A percentile compares a stretch with the other conserved stretches of the same genome.
phyloP scores from a whole-genome alignment of 2,888 invertebrate species.

The Molorchus minor region DNA sequence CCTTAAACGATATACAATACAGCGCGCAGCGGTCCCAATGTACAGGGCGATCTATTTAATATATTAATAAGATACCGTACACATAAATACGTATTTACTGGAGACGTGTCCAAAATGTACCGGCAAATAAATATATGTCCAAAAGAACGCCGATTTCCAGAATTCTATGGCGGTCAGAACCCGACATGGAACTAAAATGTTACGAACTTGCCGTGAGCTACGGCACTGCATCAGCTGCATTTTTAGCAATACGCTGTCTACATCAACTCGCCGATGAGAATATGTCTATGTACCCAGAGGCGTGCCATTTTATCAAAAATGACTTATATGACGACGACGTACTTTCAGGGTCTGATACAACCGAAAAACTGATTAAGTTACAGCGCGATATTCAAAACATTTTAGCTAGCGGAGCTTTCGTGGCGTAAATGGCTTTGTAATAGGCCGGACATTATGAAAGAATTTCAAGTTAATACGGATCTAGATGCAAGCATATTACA shows the following conservation, averaged over 20 bases:
- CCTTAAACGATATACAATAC: not conserved
- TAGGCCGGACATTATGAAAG: no score
- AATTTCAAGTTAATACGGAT: no score
- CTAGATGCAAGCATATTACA: no score
- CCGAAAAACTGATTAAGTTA: no score
- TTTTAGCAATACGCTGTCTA: conserved; percentile 4
- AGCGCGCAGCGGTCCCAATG: not conserved
- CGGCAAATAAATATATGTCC: not conserved
- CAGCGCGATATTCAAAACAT: no score
- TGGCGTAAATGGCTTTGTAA: no score
- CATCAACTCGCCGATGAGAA: not conserved
- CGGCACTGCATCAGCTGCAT: not conserved
- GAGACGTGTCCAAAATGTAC: conserved; percentile 11
- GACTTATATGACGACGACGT: no score
- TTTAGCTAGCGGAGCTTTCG: no score
- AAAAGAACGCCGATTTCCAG: not conserved
- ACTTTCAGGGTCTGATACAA: no score
- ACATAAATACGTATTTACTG: not conserved
- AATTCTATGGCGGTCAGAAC: conserved; percentile 4
- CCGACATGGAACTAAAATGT: not conserved
- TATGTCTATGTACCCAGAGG: not conserved
- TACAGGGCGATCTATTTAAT: not conserved
- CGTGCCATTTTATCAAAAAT: no score
- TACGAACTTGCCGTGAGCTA: conserved; percentile 7
- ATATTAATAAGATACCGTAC: not conserved